These are phyloP conservation scores for Leptinotarsa defecta DNA, from an alignment of 1,140 invertebrate species.

Conservation along the genomic window DNA sequence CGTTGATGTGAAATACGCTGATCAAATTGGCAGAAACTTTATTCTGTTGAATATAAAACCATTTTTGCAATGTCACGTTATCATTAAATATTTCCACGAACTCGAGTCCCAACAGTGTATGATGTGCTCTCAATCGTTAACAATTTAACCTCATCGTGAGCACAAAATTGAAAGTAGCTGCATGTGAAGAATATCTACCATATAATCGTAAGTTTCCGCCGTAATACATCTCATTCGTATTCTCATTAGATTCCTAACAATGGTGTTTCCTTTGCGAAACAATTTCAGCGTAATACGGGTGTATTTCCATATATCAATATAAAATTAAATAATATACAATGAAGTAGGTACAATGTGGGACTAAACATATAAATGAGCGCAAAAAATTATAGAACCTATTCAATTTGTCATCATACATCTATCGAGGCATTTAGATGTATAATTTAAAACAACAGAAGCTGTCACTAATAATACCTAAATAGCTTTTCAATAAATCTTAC, in stretches of 20 bases:
- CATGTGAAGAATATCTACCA: neutral
- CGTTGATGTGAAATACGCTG: too few species aligned
- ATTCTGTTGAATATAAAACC: too few species aligned
- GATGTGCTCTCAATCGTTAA: too few species aligned
- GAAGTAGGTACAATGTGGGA: neutral
- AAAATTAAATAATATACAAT: slow-evolving; percentile 3
- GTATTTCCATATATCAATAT: neutral
- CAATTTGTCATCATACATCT: neutral
- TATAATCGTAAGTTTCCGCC: neutral
- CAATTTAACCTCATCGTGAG: neutral
- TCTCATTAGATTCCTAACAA: neutral
- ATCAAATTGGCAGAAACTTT: too few species aligned
- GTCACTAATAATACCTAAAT: neutral
- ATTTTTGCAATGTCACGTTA: too few species aligned
- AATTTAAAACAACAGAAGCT: neutral
- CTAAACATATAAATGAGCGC: neutral
- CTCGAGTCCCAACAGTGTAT: too few species aligned
- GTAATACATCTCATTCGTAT: neutral
- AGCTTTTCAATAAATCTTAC: neutral
- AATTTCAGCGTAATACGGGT: neutral
- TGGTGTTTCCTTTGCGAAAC: neutral
- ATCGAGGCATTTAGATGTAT: neutral
- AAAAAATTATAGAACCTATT: neutral
- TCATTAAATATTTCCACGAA: too few species aligned
- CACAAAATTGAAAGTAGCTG: neutral